These are phyloP conservation scores for Agrochola circellaris DNA, from an alignment of 2,888 invertebrate species.

Conservation along the genomic window DNA sequence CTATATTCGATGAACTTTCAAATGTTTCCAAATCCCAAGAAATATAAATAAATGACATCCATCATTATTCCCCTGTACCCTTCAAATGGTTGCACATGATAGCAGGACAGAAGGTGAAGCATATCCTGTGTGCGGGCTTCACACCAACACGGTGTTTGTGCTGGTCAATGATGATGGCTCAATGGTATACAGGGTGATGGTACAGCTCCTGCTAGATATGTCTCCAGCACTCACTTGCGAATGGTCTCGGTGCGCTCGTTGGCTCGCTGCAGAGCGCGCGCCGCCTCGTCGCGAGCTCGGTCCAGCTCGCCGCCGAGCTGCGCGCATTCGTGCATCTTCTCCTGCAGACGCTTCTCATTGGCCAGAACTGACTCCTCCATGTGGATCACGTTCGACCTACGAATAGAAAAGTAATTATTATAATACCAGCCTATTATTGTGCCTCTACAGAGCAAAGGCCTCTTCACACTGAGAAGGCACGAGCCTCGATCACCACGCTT, in stretches of 20 bases:
- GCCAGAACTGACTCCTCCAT: conserved; percentile 91
- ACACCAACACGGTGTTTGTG: background rate
- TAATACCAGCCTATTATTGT: background rate
- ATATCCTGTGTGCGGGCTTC: too few species aligned
- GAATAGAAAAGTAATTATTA: background rate
- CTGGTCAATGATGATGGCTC: background rate
- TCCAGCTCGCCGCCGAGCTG: conserved; percentile 92
- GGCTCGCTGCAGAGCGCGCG: conserved; percentile 92
- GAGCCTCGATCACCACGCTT: too few species aligned
- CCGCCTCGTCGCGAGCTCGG: conserved; percentile 92
- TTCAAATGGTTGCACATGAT: background rate
- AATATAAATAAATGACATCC: too few species aligned
- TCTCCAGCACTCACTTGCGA: conserved; percentile 84
- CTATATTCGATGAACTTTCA: too few species aligned
- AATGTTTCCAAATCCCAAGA: too few species aligned
- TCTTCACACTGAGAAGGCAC: background rate
- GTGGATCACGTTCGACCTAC: conserved; percentile 86
- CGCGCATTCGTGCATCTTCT: conserved; percentile 93
- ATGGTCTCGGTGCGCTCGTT: conserved; percentile 93
- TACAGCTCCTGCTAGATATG: background rate
- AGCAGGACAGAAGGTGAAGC: background rate
- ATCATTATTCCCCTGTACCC: too few species aligned
- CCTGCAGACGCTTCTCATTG: conserved; percentile 91
- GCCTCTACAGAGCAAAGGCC: background rate
- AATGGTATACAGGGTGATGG: background rate